Evolutionary conservation across 2,113 vertebrate species (phyloP).

Genomic region (Irena cyanogastra): DNA sequence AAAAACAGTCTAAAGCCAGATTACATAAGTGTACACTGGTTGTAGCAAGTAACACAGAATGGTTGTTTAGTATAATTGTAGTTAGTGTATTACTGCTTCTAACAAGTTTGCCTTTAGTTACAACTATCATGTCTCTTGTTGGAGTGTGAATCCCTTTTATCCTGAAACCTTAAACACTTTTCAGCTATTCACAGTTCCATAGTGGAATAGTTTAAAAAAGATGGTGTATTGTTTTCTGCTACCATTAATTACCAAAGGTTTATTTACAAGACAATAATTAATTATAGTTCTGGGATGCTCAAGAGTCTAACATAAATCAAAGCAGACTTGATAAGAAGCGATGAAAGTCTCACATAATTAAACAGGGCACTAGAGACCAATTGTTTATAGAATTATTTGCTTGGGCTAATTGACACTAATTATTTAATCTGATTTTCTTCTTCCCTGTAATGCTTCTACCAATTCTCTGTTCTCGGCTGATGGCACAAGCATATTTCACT

Average conservation of each 20-base stretch:
- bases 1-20: neutral
- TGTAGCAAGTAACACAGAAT: neutral
- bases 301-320: slow-evolving; percentile 96
- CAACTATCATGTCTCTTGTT: neutral
- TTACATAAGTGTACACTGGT: neutral
- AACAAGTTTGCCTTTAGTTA: slow-evolving; percentile 9
- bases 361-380: slow-evolving; percentile 97
- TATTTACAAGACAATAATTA: slow-evolving; percentile 97
- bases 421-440: slow-evolving; percentile 99
- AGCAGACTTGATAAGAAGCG: slow-evolving; percentile 89
- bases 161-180: slow-evolving; percentile 13
- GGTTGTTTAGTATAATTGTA: neutral
- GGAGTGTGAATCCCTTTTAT: neutral
- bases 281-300: slow-evolving; percentile 95
- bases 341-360: slow-evolving; percentile 98
- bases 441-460: slow-evolving; percentile 73
- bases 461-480: slow-evolving; percentile 60
- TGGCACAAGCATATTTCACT: slow-evolving; percentile 35
- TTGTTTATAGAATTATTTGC: slow-evolving; percentile 98
- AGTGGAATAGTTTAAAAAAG: slow-evolving; percentile 62
- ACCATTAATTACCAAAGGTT: slow-evolving; percentile 83
- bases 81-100: neutral
- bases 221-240: slow-evolving; percentile 72
- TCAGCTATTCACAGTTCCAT: neutral
- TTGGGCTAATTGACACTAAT: slow-evolving; percentile 99